A percentile compares a stretch with the other conserved stretches of the same genome.
These are phyloP conservation scores for Spongia lamella DNA, from an alignment of 37 sponge, comb jelly and placozoan species.

Conservation along the genomic window DNA sequence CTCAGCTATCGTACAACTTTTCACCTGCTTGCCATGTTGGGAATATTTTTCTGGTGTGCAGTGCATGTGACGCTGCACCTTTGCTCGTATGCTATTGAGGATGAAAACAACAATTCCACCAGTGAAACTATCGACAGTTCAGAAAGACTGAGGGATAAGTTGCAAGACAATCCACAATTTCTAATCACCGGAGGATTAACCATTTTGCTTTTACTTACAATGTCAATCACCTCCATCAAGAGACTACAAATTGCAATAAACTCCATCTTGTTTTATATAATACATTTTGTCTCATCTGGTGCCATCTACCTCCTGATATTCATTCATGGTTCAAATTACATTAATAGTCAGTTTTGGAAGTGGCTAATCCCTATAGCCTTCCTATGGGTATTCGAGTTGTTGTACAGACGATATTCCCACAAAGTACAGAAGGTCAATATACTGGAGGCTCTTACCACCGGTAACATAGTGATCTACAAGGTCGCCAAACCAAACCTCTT, in stretches of 20 bases:
- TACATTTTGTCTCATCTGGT: constrained; percentile 29
- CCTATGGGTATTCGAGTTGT: constrained; percentile 30
- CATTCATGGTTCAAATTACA: constrained; percentile 47
- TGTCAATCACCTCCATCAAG: constrained; percentile 28
- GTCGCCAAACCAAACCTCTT: constrained; percentile 35
- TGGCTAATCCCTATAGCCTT: constrained; percentile 51
- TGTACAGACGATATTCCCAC: constrained; percentile 27
- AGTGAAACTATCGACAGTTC: not conserved
- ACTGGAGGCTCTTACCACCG: constrained; percentile 23
- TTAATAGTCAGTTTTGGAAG: constrained; percentile 60
- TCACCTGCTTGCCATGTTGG: constrained; percentile 25
- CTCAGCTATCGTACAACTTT: constrained; percentile 10
- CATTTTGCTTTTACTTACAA: constrained; percentile 10
- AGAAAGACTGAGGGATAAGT: constrained; percentile 1
- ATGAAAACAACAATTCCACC: not conserved
- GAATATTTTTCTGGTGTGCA: constrained; percentile 28
- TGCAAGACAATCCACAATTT: constrained; percentile 17
- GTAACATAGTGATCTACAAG: too few relatives aligned
- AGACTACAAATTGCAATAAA: constrained; percentile 13
- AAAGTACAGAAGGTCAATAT: constrained; percentile 24
- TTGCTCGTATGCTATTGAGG: constrained; percentile 42
- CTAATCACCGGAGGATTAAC: constrained; percentile 40
- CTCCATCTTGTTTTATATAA: constrained; percentile 50
- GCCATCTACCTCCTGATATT: constrained; percentile 40
- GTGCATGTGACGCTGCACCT: constrained; percentile 42